Evolutionary conservation across 1,140 invertebrate genomes (phyloP), one percentile per base, ranked within the genome.

Genomic region (Ladona fulva): DNA sequence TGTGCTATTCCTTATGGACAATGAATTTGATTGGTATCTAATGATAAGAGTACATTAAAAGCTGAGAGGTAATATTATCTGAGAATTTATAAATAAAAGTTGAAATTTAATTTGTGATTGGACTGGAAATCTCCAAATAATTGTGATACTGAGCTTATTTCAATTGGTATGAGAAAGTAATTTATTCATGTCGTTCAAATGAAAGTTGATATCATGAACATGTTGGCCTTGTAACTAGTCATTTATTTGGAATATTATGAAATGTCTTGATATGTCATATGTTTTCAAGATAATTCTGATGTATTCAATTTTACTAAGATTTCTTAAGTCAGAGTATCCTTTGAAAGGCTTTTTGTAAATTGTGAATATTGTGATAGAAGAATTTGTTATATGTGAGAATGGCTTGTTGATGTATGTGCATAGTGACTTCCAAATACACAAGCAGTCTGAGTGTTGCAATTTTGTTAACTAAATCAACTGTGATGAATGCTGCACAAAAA

Each of bases 391-490:
- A 66, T 22, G n/a, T 66, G 52, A 66, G 52, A 66, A 66, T 66
- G 52, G 52, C 52, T 66, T 66, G 52, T 66, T 66, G n/a, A 66
- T 66, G 29, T 37, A 37, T 37, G 29, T 37, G 29, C 29, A 66
- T 66, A 66, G 3, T 66, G 52, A 66, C 52, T 66, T 66, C 52
- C n/a, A 22, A 66, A 66, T 66, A 66, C 16, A 19, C 5, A 66
- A 66, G 52, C 52, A 66, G 52, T 66, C 52, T 6, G 52, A 66
- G n/a, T 66, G 52, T 66, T 66, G 52, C 52, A 66, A 66, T 66
- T 66, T 66, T 66, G 52, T 66, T 66, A 66, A 6, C n/a, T 12
- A 22, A 66, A 66, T 66, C n/a, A 22, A 66, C 52, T 66, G 52
- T 66, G 52, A 66, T 66, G 52, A 66, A 66, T 66, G 14, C 52